Evolutionary conservation across 1,140 invertebrate genomes (phyloP), one percentile per base, ranked within the genome.

Genomic region (Anthonomus grandis): DNA sequence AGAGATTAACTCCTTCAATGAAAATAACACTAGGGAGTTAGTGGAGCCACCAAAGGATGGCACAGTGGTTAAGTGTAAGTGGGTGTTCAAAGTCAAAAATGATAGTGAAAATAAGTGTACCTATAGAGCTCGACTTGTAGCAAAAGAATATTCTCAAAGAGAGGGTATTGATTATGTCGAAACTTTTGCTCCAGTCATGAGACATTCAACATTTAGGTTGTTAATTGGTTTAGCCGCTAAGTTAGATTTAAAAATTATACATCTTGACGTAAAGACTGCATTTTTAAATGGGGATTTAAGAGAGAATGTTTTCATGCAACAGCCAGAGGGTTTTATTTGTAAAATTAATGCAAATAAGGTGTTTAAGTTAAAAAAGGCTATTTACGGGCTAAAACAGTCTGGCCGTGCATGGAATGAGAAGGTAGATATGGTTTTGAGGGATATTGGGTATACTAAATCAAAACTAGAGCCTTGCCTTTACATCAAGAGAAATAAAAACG

Each of bases 361-460:
- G 62, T 44, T 50, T 59, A 62, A 1, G 60, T 74, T 39, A 72
- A 74, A 71, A 69, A 37, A 62, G 70, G 50, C 52, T 65, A 0
- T 55, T 64, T 1, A 60, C 59, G 76, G 72, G 0, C 57, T 79
- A 2, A 76, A 76, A 61, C 75, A 79, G 65, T 62, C 74, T 17
- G 59, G 73, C 12, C 51, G 64, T 17, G 57, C 34, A n/a, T 74
- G 66, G 69, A 56, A 70, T 59, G 22, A 62, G 38, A 66, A 41
- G 39, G 59, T 69, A 21, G 49, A 70, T 25, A 17, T 41, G 12
- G 57, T 67, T 47, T 27, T 75, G 13, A 13, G 38, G 9, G 19
- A 19, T 36, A 53, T 65, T 60, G 60, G 57, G 37, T 72, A 68
- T 47, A 51, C 57, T 23, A 66, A 59, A 49, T 70, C 66, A 21